Evolutionary conservation across 2,113 vertebrate genomes (phyloP), one percentile per base, ranked within the genome.

Genomic region (Suricata suricatta): DNA sequence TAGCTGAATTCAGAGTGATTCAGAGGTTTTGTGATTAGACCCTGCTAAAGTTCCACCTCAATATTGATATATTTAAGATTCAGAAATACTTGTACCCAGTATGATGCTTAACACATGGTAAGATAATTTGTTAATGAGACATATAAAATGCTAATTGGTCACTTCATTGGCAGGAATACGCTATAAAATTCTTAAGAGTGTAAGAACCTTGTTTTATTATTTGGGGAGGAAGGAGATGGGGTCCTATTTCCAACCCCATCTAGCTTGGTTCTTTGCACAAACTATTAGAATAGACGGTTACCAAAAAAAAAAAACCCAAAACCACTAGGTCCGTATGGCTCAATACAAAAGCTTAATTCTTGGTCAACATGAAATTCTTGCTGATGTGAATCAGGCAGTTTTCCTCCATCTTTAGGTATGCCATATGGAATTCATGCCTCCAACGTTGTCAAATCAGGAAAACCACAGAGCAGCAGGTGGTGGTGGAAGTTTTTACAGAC

Each of bases 61-160:
- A 8, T 60, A 66, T 47, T 95, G 16, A 16, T 68, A 38, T 79
- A 33, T 47, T 72, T 92, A 87, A 86, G 52, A 72, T 72, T 93
- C 69, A 87, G 69, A 79, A 92, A 69, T 93, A 87, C 3, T 38
- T 82, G 16, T 76, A 31, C 21, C 35, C 44, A 44, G 35, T 90
- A 41, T 85, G 66, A 33, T 41, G 29, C 10, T 60, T 44, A 92
- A 38, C n/a, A 60, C 23, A 44, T 11, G 52, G 13, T 63, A 68
- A 81, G 7, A 38, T n/a, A 50, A 41, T 52, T 87, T 90, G 27
- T 60, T 72, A 72, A 79, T 85, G 31, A 81, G 35, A 92, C 31
- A 21, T 44, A 63, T 27, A 38, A 77, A 86, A 68, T 52, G 54
- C 38, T 60, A 81, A 85, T 50, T 54, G 83, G 35, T 31, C 57